Evolutionary conservation across 2,113 vertebrate species (phyloP).

Genomic region (Hemichromis elongatus): DNA sequence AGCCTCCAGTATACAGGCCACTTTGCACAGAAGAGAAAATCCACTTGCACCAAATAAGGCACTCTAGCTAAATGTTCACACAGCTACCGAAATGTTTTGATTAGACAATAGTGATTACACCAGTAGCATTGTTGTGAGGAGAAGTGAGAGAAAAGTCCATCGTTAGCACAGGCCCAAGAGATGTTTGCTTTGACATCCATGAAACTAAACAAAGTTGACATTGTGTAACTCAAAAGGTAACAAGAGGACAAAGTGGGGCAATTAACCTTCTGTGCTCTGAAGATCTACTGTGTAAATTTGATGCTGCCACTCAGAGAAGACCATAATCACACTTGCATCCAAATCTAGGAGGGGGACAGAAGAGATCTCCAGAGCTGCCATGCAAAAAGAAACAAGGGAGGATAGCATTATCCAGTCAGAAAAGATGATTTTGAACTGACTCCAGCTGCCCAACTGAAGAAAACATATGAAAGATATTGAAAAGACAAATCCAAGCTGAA

Average conservation of each 20-base stretch:
- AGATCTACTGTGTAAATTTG: neutral
- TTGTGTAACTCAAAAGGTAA: neutral
- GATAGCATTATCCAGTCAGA: no score
- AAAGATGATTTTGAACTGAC: neutral
- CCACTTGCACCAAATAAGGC: neutral
- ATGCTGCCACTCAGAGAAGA: conserved; percentile 28
- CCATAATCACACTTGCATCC: conserved; percentile 33
- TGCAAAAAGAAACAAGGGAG: neutral
- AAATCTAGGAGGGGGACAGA: conserved; percentile 9
- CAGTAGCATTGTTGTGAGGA: neutral
- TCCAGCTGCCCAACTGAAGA: no score
- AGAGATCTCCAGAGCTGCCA: conserved; percentile 17
- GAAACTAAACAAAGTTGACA: neutral
- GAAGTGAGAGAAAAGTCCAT: neutral
- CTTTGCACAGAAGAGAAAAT: neutral
- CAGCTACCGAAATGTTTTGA: neutral
- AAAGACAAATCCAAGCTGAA: neutral
- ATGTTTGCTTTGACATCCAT: neutral
- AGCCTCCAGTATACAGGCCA: neutral
- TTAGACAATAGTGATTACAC: neutral
- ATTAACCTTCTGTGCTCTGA: conserved; percentile 26
- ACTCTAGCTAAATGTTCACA: neutral
- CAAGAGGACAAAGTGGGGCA: neutral
- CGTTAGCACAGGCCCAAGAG: neutral
- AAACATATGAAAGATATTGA: neutral